Conservation (phyloP, 1,140 invertebrate species). For the Meteorus sp. region DNA sequence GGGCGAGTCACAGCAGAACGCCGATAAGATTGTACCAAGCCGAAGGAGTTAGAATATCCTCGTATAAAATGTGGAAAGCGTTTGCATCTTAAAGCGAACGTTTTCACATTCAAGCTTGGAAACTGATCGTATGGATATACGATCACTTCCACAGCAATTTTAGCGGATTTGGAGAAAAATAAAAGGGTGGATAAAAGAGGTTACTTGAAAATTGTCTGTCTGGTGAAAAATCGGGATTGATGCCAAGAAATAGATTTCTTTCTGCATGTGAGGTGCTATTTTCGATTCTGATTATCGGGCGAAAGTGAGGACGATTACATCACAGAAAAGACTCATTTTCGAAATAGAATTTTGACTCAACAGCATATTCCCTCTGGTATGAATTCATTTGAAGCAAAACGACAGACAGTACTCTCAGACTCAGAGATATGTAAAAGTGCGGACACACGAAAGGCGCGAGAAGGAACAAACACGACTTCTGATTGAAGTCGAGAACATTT, state of each 20-base stretch:
- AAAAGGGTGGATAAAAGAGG: too few relatives aligned
- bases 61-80: constrained; percentile 41
- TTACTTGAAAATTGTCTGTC: background rate
- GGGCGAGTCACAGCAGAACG: constrained; percentile 36
- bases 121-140: background rate
- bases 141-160: background rate
- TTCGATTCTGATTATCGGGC: too few relatives aligned
- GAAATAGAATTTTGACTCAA: too few relatives aligned
- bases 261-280: too few relatives aligned
- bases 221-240: constrained; percentile 43
- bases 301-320: constrained; percentile 18
- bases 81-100: constrained; percentile 35
- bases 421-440: too few relatives aligned
- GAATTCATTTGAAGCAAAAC: too few relatives aligned
- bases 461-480: constrained; percentile 49
- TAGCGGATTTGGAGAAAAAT: too few relatives aligned
- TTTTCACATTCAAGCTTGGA: background rate
- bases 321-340: too few relatives aligned
- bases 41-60: constrained; percentile 53
- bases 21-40: constrained; percentile 53
- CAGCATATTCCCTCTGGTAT: too few relatives aligned
- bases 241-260: constrained; percentile 46
- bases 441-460: constrained; percentile 23
- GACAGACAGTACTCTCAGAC: too few relatives aligned
- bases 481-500: constrained; percentile 51